Conservation (phyloP, 2,113 vertebrate species). For the Pluvianellus socialis region DNA sequence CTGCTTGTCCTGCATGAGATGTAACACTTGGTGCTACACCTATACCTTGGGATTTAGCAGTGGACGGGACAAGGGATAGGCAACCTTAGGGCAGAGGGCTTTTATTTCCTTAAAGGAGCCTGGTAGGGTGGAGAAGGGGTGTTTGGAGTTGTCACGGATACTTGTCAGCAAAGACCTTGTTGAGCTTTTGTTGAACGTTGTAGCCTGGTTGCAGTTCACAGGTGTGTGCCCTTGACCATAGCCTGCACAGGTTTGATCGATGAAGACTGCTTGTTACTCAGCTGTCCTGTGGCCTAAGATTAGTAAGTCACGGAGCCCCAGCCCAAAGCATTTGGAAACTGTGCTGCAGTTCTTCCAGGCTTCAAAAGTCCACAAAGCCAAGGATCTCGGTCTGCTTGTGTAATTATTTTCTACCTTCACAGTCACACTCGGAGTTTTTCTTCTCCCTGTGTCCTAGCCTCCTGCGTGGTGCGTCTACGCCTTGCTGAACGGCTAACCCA, state of each 20-base stretch:
- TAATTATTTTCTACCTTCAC: neutral
- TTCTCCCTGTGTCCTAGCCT: neutral
- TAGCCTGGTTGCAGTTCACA: neutral
- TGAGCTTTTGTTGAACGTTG: neutral
- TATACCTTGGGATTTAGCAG: neutral
- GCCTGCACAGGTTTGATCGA: neutral
- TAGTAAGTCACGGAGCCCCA: neutral
- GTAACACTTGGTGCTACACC: neutral
- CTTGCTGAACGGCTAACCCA: neutral
- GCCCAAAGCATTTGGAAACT: neutral
- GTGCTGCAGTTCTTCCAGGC: neutral
- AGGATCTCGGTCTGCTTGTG: neutral
- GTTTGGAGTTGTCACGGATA: neutral
- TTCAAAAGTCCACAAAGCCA: neutral
- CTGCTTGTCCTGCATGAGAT: neutral
- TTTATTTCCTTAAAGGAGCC: neutral
- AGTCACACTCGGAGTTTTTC: neutral
- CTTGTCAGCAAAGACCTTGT: neutral
- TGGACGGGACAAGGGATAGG: neutral
- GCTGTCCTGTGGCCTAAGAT: neutral
- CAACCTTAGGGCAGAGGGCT: neutral
- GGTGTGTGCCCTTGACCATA: neutral
- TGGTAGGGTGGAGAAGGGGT: neutral
- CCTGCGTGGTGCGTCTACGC: accelerated
- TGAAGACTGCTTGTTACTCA: neutral